Conservation (phyloP, 1,140 invertebrate genomes). For the Drosophila insularis region DNA sequence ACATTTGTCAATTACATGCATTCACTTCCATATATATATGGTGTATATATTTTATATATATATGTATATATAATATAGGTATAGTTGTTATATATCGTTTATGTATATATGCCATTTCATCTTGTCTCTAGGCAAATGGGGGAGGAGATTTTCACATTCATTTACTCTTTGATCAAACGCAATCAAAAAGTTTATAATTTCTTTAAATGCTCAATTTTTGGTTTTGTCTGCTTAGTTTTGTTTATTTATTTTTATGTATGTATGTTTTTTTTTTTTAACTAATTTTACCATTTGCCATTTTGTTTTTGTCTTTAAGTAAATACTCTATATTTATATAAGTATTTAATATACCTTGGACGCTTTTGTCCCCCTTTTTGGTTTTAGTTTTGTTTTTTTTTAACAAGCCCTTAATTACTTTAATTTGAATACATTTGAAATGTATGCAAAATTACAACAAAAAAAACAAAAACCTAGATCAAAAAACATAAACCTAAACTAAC, state of each 20-base stretch:
- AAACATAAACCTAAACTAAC: slow-evolving; percentile 3
- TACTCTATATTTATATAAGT: slow-evolving; percentile 25
- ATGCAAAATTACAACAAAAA: slow-evolving; percentile 50
- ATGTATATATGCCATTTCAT: slow-evolving; percentile 41
- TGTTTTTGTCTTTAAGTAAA: slow-evolving; percentile 27
- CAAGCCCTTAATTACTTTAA: slow-evolving; percentile 56
- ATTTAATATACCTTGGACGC: slow-evolving; percentile 15
- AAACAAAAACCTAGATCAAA: background rate
- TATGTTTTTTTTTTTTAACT: slow-evolving; percentile 42
- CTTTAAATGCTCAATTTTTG: slow-evolving; percentile 75
- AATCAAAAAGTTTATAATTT: slow-evolving; percentile 64
- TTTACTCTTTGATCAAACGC: slow-evolving; percentile 71
- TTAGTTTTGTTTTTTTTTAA: slow-evolving; percentile 22
- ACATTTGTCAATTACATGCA: slow-evolving; percentile 49
- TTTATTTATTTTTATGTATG: slow-evolving; percentile 18
- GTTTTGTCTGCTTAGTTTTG: slow-evolving; percentile 46
- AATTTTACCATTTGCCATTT: slow-evolving; percentile 61
- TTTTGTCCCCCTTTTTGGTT: background rate
- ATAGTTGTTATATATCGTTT: slow-evolving; percentile 38
- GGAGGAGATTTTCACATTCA: slow-evolving; percentile 48
- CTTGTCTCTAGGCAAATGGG: background rate
- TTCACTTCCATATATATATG: slow-evolving; percentile 60
- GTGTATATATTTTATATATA: slow-evolving; percentile 23
- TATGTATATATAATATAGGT: slow-evolving; percentile 62
- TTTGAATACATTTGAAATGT: slow-evolving; percentile 73